Evolutionary conservation across 2,888 invertebrate genomes (phyloP), one percentile per base, ranked within the genome.

Genomic region (Magallana nippona): DNA sequence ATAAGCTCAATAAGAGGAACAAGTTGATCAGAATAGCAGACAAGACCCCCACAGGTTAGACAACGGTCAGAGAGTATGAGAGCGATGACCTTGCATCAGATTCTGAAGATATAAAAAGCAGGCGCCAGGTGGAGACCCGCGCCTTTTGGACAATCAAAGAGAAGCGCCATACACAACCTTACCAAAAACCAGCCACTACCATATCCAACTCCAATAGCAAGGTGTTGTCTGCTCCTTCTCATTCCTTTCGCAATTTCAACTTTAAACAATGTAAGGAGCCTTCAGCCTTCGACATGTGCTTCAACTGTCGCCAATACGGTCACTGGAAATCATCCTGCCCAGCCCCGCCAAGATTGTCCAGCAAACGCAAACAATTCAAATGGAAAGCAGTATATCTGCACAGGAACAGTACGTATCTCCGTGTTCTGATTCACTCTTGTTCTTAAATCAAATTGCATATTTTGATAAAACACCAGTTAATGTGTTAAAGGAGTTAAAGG

Each of bases 11-110:
- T 11, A 82, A 77, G 56, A n/a, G 22, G 8, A 82, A 82, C 27
- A 82, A 82, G 17, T 57, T 82, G 1, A 82, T 77, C 22, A 82
- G 82, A n/a, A 82, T 82, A 55, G 82, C 82, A n/a, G 82, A 63
- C 15, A 82, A 82, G 57, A 63, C 77, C 17, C 82, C 82, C 11
- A 63, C 82, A n/a, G 79, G 83, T 22, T 79, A 79, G 83, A 56
- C 60, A 1, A 83, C 63, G 55, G 79, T 83, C 62, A 57, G 79
- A 44, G 44, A 83, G 27, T 83, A 79, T 11, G 60, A 83, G 32
- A 82, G 71, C 55, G 77, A 82, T 58, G 83, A 83, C 5, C 60
- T 79, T n/a, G 83, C 60, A 13, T 79, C 83, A 22, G 79, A 82
- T 58, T 78, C 78, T 17, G 78, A 82, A 10, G 78, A 82, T 57